Percentiles rank a stretch among this genome's conserved stretches.
phyloP scores from a whole-genome alignment of 2,113 vertebrate species.

The Odobenus rosmarus region DNA sequence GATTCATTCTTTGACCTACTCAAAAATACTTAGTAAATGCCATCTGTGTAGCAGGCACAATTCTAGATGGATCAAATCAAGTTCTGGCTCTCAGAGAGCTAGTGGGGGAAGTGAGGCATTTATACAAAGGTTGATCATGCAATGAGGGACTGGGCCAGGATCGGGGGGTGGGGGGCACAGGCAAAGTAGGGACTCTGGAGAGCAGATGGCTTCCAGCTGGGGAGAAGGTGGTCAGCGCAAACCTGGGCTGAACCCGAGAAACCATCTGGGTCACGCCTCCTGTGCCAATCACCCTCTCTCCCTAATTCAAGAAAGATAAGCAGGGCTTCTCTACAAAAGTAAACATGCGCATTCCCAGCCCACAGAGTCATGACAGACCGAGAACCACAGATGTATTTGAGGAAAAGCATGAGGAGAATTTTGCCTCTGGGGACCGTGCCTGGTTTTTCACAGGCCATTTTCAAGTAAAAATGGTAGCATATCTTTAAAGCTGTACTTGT shows the following conservation, averaged over 20 bases:
- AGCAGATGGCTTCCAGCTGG: not conserved
- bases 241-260: not conserved
- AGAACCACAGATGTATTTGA: not conserved
- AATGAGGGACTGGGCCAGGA: not conserved
- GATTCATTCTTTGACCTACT: not conserved
- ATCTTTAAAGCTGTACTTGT: conserved; percentile 31
- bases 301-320: not conserved
- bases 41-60: not conserved
- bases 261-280: not conserved
- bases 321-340: not conserved
- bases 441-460: not conserved
- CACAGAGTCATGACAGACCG: not conserved
- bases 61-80: not conserved
- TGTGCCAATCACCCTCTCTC: not conserved
- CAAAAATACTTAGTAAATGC: not conserved
- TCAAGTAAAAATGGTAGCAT: conserved; percentile 11
- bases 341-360: not conserved
- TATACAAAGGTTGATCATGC: not conserved
- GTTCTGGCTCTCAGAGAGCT: not conserved
- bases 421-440: not conserved
- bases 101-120: not conserved
- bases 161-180: too few species aligned
- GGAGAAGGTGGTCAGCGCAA: not conserved
- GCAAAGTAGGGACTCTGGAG: not conserved
- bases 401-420: conserved; percentile 50